These are phyloP conservation scores for Toxostoma redivivum DNA, from an alignment of 2,113 vertebrate genomes.

Conservation along the genomic window DNA sequence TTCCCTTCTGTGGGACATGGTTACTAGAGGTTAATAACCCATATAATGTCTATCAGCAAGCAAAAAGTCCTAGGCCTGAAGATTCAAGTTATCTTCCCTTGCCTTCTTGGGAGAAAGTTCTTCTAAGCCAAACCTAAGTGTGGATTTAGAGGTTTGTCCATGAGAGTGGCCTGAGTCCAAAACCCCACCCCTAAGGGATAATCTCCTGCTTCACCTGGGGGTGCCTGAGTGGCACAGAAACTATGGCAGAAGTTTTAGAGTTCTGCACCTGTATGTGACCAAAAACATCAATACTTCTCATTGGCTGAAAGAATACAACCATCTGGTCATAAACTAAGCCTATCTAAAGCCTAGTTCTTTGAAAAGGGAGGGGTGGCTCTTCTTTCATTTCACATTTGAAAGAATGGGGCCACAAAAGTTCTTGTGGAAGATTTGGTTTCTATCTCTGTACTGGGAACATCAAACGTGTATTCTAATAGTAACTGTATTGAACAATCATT, in stretches of 20 bases:
- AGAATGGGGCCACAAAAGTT: not conserved
- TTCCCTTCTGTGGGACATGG: not conserved
- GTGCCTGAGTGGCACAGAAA: not conserved
- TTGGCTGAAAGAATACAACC: not conserved
- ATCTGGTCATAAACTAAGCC: not conserved
- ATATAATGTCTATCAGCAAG: not conserved
- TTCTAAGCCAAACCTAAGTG: not conserved
- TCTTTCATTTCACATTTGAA: not conserved
- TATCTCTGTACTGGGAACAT: not conserved
- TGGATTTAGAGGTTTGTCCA: not conserved
- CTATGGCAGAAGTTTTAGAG: not conserved
- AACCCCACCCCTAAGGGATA: not conserved
- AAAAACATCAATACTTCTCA: not conserved
- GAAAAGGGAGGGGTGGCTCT: not conserved
- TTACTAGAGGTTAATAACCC: not conserved
- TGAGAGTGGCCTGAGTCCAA: not conserved
- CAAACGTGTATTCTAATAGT: not conserved
- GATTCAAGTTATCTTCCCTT: not conserved
- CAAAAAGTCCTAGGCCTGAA: not conserved
- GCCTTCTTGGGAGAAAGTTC: not conserved
- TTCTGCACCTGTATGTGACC: not conserved
- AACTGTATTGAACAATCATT: not conserved
- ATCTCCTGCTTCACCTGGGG: not conserved
- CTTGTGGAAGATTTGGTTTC: not conserved
- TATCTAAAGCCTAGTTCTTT: not conserved